These are phyloP conservation scores for Epirrita christyi DNA, from an alignment of 2,888 invertebrate species.

Conservation along the genomic window DNA sequence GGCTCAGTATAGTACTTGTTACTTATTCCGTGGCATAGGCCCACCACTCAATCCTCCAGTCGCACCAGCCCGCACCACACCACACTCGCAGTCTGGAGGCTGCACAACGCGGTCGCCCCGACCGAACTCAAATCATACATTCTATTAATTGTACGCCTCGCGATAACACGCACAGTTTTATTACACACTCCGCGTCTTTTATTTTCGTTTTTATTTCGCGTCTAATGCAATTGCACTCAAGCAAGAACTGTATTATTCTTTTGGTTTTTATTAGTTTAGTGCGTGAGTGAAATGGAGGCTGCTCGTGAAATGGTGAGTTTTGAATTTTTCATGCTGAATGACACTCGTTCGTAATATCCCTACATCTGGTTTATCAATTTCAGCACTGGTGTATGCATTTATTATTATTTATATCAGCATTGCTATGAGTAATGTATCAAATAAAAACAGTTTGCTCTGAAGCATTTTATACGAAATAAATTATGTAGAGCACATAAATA, in stretches of 20 bases:
- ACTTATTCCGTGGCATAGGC: slow-evolving; percentile 26
- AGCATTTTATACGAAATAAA: slow-evolving; percentile 17
- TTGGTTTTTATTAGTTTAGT: slow-evolving; percentile 74
- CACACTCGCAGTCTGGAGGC: slow-evolving; percentile 60
- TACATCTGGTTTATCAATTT: slow-evolving; percentile 36
- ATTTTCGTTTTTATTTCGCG: slow-evolving; percentile 77
- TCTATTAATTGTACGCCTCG: slow-evolving; percentile 75
- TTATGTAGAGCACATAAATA: slow-evolving; percentile 24
- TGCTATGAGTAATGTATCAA: slow-evolving; percentile 20
- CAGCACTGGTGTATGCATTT: slow-evolving; percentile 26
- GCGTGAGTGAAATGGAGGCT: slow-evolving; percentile 68
- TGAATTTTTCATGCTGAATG: slow-evolving; percentile 35
- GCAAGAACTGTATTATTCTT: slow-evolving; percentile 71
- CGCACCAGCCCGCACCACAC: slow-evolving; percentile 40
- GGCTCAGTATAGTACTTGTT: slow-evolving; percentile 21
- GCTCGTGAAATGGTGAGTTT: slow-evolving; percentile 68
- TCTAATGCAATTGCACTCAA: slow-evolving; percentile 82
- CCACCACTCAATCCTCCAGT: slow-evolving; percentile 26
- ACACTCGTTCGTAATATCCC: slow-evolving; percentile 34
- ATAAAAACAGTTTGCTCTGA: slow-evolving; percentile 4
- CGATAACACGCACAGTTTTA: slow-evolving; percentile 76
- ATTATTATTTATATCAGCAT: too few relatives aligned
- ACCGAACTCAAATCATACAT: slow-evolving; percentile 69
- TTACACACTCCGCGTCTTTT: slow-evolving; percentile 66
- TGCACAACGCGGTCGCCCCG: slow-evolving; percentile 50